Base-by-base conservation (phyloP, 2,888 invertebrate genomes). In the Phyllotreta striolata region DNA sequence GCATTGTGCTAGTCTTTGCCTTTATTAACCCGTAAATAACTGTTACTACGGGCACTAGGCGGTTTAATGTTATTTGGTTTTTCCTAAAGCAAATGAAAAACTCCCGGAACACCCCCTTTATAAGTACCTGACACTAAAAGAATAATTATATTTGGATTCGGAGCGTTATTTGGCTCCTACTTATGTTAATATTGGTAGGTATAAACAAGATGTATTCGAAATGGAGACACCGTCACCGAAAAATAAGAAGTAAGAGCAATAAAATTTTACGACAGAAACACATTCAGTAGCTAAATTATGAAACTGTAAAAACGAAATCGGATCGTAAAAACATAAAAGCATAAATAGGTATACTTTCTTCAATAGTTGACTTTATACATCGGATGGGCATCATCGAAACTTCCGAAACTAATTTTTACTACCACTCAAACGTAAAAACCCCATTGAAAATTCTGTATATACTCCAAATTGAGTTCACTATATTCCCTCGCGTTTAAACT, bases 261-360 rank as follows among this genome's bases (percentile, higher is more conserved):
- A 66, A 60, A 63, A 61, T 67, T 73, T 74, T 72, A 51, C 37
- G 37, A 72, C 70, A 69, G 68, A 70, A 64, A 67, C 66, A 69
- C 64, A 69, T 59, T 70, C 74, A 72, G 76, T 76, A 76, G 76
- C 74, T 66, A 73, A 69, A 75, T 76, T 72, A 76, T 75, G 74
- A 73, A 70, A 74, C 72, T 71, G 74, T 76, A 76, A 76, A 24
- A 76, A 75, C 63, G 74, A 75, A 70, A 63, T 59, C 56, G 55
- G 59, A 67, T 69, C 74, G 73, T 76, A 76, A 76, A 77, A 73
- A 73, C 75, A 76, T 77, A 76, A 77, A 78, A 73, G 75, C 72
- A 72, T 76, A 60, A 60, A 24, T 24, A 24, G 24, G 24, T 24
- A 64, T 57, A 43, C 64, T 60, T 61, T 52, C 60, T 55, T 56